Conservation (phyloP, 2,113 vertebrate species). For the Beaufortia kweichowensis region DNA sequence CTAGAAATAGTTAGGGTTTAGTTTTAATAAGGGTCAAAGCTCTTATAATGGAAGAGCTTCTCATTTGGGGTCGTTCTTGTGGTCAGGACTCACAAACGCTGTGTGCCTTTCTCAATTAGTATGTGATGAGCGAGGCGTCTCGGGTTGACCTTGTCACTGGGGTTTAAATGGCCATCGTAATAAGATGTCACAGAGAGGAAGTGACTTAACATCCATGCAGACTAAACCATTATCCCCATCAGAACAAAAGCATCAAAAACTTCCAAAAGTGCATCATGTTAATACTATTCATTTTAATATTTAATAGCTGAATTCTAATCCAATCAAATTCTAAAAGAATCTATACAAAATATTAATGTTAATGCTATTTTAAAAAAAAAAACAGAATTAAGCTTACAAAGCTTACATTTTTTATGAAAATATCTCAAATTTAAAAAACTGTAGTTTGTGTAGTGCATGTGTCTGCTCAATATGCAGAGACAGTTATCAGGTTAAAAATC, state of each 20-base stretch:
- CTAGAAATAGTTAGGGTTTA: slow-evolving; percentile 13
- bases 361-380: no score
- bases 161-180: slow-evolving; percentile 44
- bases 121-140: slow-evolving; percentile 38
- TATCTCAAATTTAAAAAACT: no score
- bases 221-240: background rate
- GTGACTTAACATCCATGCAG: background rate
- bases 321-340: no score
- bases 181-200: slow-evolving; percentile 36
- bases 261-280: slow-evolving; percentile 15
- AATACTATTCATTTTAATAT: no score
- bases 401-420: no score
- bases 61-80: slow-evolving; percentile 14
- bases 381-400: no score
- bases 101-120: slow-evolving; percentile 38
- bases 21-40: slow-evolving; percentile 8
- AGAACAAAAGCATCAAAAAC: slow-evolving; percentile 2
- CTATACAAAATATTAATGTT: no score
- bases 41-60: background rate
- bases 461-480: no score
- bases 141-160: slow-evolving; percentile 49
- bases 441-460: no score
- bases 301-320: no score
- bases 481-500: no score
- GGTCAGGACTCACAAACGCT: slow-evolving; percentile 2